These are phyloP conservation scores for Nephrotoma flavescens DNA, from an alignment of 2,888 invertebrate species.

Conservation along the genomic window DNA sequence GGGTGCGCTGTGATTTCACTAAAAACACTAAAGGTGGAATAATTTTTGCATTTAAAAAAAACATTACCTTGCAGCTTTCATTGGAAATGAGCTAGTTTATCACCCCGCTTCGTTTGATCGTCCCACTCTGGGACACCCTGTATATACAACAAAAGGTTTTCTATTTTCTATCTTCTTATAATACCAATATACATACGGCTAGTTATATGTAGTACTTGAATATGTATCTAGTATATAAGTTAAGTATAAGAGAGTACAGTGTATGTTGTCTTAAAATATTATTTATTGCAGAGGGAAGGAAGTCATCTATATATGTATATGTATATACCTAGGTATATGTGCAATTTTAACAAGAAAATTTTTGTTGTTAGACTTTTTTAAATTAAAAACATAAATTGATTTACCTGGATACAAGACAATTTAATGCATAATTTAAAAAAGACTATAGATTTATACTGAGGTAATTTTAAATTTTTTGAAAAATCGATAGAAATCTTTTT, in stretches of 20 bases:
- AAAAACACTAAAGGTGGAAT: too few relatives aligned
- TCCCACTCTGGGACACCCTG: too few relatives aligned
- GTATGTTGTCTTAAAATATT: neutral
- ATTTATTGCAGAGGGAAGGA: neutral
- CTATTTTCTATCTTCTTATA: neutral
- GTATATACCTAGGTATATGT: neutral
- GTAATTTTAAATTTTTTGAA: neutral
- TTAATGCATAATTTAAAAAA: neutral
- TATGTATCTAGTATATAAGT: neutral
- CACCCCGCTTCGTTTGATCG: too few relatives aligned
- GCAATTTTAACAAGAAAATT: neutral
- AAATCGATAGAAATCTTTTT: neutral
- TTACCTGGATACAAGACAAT: neutral
- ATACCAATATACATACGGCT: neutral
- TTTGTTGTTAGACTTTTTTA: neutral
- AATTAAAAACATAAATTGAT: neutral
- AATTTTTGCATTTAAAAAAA: too few relatives aligned
- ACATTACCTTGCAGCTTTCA: too few relatives aligned
- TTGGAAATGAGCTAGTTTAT: too few relatives aligned
- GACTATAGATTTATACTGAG: neutral
- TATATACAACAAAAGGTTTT: neutral
- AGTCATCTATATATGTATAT: neutral
- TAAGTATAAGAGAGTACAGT: neutral
- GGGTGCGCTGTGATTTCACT: too few relatives aligned
- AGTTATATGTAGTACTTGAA: neutral